Evolutionary conservation across 2,797 vertebrate genomes (phyloP).

Genomic region (Pteropus rufus): DNA sequence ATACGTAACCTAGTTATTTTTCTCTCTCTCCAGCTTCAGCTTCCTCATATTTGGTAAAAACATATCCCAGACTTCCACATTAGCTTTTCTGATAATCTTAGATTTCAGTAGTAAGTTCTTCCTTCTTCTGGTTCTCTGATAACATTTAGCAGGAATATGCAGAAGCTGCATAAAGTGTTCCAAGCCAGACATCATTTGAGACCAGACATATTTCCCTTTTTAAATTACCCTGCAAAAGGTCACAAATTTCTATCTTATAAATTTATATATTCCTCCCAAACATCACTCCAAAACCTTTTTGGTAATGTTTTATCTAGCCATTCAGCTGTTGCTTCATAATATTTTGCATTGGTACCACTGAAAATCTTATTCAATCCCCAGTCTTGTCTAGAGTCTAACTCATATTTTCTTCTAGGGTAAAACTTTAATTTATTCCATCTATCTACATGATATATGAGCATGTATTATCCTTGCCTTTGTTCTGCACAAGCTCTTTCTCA

Average conservation of each 20-base stretch:
- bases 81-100: neutral
- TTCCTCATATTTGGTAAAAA: neutral
- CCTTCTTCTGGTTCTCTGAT: neutral
- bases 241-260: neutral
- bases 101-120: neutral
- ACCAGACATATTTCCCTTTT: neutral
- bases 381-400: neutral
- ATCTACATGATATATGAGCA: neutral
- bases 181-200: neutral
- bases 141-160: neutral
- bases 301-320: neutral
- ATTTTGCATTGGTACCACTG: neutral
- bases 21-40: neutral
- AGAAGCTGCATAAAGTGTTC: neutral
- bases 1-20: neutral
- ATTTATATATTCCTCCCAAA: neutral
- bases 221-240: neutral
- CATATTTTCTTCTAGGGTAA: neutral
- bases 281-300: neutral
- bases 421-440: neutral
- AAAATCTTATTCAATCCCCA: neutral
- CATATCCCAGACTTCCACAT: neutral
- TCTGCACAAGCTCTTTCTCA: neutral
- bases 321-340: neutral
- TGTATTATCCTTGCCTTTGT: neutral